These are phyloP conservation scores for Drosophila hydei DNA, from an alignment of 1,140 invertebrate genomes.

Conservation along the genomic window DNA sequence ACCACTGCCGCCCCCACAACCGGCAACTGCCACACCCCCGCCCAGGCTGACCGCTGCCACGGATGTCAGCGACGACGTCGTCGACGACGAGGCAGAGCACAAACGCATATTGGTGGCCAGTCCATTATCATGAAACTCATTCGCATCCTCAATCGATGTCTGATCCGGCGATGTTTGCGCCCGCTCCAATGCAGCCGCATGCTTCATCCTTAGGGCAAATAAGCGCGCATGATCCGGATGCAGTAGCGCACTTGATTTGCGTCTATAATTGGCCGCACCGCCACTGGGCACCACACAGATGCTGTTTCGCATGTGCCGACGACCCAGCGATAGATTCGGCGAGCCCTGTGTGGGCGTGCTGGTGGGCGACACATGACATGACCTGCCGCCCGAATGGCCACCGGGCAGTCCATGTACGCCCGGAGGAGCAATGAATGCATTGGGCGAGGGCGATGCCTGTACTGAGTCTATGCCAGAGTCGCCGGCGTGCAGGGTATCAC, in stretches of 20 bases:
- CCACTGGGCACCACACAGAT: constrained; percentile 68
- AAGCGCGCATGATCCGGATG: constrained; percentile 89
- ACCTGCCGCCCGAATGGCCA: constrained; percentile 66
- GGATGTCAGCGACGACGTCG: constrained; percentile 86
- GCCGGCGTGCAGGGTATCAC: constrained; percentile 83
- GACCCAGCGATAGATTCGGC: constrained; percentile 82
- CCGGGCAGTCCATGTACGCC: constrained; percentile 62
- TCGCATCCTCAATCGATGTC: constrained; percentile 83
- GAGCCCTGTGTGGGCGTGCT: constrained; percentile 83
- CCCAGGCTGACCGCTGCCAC: constrained; percentile 84
- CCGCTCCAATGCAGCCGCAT: constrained; percentile 84
- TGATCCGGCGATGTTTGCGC: constrained; percentile 81
- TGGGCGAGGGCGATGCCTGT: constrained; percentile 88
- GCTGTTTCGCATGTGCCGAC: constrained; percentile 69
- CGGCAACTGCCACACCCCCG: constrained; percentile 63
- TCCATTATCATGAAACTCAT: constrained; percentile 80
- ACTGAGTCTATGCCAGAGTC: constrained; percentile 89
- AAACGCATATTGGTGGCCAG: constrained; percentile 73
- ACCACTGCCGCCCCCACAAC: constrained; percentile 60
- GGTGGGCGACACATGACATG: constrained; percentile 80
- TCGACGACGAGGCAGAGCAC: constrained; percentile 85
- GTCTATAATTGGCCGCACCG: constrained; percentile 76
- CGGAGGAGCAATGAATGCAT: constrained; percentile 83
- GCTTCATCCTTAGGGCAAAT: constrained; percentile 84
- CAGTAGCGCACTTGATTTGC: constrained; percentile 86